These are phyloP conservation scores for Mustela nigripes DNA, from an alignment of 2,113 vertebrate species.

Conservation along the genomic window DNA sequence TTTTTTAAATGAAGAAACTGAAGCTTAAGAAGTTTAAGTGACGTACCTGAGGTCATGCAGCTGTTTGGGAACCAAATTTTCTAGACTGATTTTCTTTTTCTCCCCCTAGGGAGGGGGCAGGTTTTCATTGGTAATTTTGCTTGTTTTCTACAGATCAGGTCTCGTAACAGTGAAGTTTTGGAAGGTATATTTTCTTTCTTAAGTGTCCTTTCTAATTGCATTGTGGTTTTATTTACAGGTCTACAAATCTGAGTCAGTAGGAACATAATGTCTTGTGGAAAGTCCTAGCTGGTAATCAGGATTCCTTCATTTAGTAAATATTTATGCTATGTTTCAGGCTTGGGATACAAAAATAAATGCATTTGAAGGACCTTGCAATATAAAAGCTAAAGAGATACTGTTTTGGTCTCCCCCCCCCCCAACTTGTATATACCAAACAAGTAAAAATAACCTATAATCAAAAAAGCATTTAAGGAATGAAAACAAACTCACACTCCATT, in stretches of 20 bases:
- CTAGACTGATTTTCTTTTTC: background rate
- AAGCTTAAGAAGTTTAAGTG: slow-evolving; percentile 35
- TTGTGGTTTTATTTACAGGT: slow-evolving; percentile 60
- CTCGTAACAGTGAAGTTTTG: slow-evolving; percentile 15
- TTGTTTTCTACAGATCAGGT: slow-evolving; percentile 42
- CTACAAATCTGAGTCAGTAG: slow-evolving; percentile 53
- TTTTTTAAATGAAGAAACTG: slow-evolving; percentile 30
- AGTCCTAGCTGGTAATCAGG: slow-evolving; percentile 37
- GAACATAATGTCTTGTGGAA: slow-evolving; percentile 56
- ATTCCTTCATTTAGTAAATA: slow-evolving; percentile 63
- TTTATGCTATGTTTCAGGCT: slow-evolving; percentile 34
- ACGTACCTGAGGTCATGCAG: background rate
- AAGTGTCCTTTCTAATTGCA: slow-evolving; percentile 52
- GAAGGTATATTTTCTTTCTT: background rate
- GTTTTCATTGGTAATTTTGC: slow-evolving; percentile 35
- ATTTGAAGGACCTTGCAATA: background rate
- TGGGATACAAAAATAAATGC: slow-evolving; percentile 25
- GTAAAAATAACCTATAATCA: slow-evolving; percentile 34
- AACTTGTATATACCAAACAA: background rate
- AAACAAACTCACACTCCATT: background rate
- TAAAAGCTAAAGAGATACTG: slow-evolving; percentile 15
- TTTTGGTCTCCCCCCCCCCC: background rate
- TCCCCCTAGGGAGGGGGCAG: background rate
- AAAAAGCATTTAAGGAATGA: slow-evolving; percentile 48
- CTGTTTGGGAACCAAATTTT: background rate